phyloP scores from a whole-genome alignment of 2,113 vertebrate species.

The Psilopogon haemacephalus region DNA sequence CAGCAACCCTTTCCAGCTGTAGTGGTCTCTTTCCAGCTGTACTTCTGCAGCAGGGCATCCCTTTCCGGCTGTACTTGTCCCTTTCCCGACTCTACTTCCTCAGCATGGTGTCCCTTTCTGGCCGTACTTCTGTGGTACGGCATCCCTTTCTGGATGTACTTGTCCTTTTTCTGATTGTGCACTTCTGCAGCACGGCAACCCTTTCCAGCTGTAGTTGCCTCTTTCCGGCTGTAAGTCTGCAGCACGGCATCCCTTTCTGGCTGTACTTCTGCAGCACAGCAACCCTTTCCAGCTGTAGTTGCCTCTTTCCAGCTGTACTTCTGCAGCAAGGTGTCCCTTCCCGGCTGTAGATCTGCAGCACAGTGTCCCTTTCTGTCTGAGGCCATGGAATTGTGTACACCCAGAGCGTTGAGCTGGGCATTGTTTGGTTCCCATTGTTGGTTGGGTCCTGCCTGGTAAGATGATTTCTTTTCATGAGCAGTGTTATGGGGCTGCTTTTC shows the following conservation, averaged over 20 bases:
- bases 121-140: accelerated
- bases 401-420: background rate
- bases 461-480: background rate
- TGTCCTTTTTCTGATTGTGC: no score
- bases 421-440: background rate
- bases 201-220: background rate
- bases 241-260: accelerated
- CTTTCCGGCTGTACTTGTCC: no score
- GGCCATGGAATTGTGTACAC: background rate
- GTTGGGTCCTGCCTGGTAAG: background rate
- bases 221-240: accelerated
- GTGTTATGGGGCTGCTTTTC: background rate
- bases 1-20: no score
- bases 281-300: background rate
- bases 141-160: background rate
- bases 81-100: no score
- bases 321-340: accelerated
- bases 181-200: accelerated
- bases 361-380: background rate
- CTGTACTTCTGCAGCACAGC: accelerated
- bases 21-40: no score
- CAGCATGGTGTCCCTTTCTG: no score
- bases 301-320: no score
- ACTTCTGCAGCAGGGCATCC: no score
- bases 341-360: accelerated